A percentile compares a stretch with the other conserved stretches of the same genome.
These are phyloP conservation scores for Agrotis ipsilon DNA, from an alignment of 2,888 invertebrate genomes.

Conservation along the genomic window DNA sequence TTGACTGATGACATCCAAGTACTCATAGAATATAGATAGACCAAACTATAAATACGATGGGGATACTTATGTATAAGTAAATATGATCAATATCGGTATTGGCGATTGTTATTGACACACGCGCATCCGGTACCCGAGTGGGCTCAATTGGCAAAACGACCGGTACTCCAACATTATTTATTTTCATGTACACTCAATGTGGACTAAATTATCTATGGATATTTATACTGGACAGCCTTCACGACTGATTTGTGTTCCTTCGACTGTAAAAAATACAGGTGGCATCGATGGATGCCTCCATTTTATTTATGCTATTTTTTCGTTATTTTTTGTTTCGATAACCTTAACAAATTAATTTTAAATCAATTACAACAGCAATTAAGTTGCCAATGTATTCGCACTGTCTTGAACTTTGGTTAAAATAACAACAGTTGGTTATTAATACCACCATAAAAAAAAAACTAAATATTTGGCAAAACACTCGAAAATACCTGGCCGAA, in stretches of 20 bases:
- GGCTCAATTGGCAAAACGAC: constrained; percentile 70
- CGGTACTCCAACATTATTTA: constrained; percentile 63
- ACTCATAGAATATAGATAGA: constrained; percentile 20
- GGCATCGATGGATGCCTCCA: constrained; percentile 4
- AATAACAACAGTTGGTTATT: constrained; percentile 10
- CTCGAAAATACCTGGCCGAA: constrained; percentile 12
- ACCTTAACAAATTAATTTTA: constrained; percentile 15
- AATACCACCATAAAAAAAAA: constrained; percentile 33
- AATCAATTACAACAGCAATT: constrained; percentile 20
- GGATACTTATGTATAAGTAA: constrained; percentile 22
- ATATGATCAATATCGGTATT: constrained; percentile 63
- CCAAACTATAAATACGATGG: constrained; percentile 19
- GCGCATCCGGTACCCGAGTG: constrained; percentile 69
- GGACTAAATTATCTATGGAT: constrained; percentile 51
- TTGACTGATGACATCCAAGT: constrained; percentile 66
- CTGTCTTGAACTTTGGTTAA: constrained; percentile 7
- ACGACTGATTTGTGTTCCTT: constrained; percentile 48
- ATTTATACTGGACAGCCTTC: constrained; percentile 46
- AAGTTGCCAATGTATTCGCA: constrained; percentile 1
- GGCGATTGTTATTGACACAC: constrained; percentile 66
- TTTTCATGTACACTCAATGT: constrained; percentile 62
- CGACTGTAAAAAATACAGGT: constrained; percentile 38
- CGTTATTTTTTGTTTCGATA: constrained; percentile 16
- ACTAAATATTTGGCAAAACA: constrained; percentile 37
- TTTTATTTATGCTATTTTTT: constrained; percentile 14